These are phyloP conservation scores for Agrochola macilenta DNA, from an alignment of 2,888 invertebrate species.

Conservation along the genomic window DNA sequence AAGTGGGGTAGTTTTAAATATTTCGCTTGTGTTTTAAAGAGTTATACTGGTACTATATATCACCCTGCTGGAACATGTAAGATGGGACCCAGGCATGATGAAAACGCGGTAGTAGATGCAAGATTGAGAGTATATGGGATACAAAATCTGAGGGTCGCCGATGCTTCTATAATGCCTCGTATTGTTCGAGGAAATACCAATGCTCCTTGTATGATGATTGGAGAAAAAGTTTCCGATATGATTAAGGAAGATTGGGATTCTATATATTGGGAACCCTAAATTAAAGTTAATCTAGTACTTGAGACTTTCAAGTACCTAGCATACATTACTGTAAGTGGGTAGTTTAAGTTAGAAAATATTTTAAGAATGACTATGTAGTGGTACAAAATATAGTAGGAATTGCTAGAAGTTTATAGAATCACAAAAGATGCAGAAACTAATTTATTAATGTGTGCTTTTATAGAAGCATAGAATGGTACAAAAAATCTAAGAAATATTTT, in stretches of 20 bases:
- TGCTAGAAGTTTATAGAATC: constrained; percentile 1
- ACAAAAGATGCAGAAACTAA: neutral
- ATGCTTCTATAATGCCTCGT: constrained; percentile 95
- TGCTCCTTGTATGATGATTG: constrained; percentile 96
- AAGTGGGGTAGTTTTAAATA: constrained; percentile 91
- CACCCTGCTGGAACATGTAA: constrained; percentile 85
- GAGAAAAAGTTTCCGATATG: constrained; percentile 89
- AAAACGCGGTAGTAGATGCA: constrained; percentile 79
- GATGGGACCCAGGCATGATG: constrained; percentile 84
- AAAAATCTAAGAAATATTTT: too few relatives aligned
- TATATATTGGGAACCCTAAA: constrained; percentile 65
- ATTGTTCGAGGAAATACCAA: constrained; percentile 95
- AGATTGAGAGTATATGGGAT: constrained; percentile 81
- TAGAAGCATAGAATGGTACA: too few relatives aligned
- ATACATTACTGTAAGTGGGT: neutral
- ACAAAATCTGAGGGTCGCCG: constrained; percentile 92
- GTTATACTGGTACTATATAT: constrained; percentile 91
- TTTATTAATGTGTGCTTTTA: neutral
- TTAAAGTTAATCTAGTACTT: neutral
- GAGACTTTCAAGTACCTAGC: neutral
- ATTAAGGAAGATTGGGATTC: constrained; percentile 81
- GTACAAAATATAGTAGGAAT: neutral
- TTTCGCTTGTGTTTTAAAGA: constrained; percentile 92
- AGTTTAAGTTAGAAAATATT: neutral
- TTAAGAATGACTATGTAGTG: neutral